Evolutionary conservation across 2,797 vertebrate genomes (phyloP), one percentile per base, ranked within the genome.

Genomic region (Coracias cyanogaster): DNA sequence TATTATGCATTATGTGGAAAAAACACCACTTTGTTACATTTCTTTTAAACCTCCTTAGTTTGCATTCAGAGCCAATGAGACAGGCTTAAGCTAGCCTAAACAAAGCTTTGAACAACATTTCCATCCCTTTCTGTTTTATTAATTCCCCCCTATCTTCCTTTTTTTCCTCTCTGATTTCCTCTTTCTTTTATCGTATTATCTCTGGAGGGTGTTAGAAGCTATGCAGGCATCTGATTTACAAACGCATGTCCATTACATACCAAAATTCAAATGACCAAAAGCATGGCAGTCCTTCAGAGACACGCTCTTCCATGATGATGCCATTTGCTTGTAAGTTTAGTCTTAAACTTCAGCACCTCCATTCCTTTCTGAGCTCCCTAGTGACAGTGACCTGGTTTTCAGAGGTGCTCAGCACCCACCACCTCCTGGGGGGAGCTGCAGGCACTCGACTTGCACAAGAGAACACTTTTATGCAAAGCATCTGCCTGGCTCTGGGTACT

Each of bases 381-480:
- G 64, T 86, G 89, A 81, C 3, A 4, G 54, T 94, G 95, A 93
- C 96, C 94, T 94, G 80, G 17, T 89, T 96, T 96, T 90, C 2
- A 2, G 85, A 93, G 82, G 66, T 91, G 66, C 69, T 94, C 35
- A 89, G 73, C 94, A 91, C 91, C 91, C 94, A 86, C 49, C 20
- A 45, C 35, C 52, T 95, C 93, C 93, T 0, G 4, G 8, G 46
- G 87, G 66, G 55, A 91, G 91, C 93, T 93, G 86, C 94, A 86
- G 82, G 94, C 94, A n/a, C 37, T 96, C 4, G 1, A 31, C 12
- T 1, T 1, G 4, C 92, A 85, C 91, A 91, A 88, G 89, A 87
- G 72, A 95, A 94, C 90, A 84, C 95, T 96, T 95, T 94, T 73
- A 95, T 67, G 66, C 60, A 93, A 86, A 91, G 55, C 49, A 60